Evolutionary conservation across 2,797 vertebrate genomes (phyloP), one percentile per base, ranked within the genome.

Genomic region (Sitta carolinensis): DNA sequence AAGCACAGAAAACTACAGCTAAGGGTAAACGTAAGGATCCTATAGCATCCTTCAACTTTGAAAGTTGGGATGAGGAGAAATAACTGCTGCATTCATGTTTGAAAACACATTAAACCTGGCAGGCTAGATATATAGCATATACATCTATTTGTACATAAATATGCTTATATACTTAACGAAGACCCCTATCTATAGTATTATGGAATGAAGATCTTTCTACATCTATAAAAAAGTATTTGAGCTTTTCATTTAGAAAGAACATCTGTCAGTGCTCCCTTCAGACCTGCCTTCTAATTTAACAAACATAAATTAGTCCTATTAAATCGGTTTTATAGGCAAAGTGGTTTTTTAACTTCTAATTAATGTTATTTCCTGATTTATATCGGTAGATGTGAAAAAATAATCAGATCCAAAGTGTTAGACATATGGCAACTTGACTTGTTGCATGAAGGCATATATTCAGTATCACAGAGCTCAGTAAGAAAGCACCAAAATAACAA

Each of bases 291-390:
- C 76, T 83, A 80, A 81, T 93, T 93, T 88, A 82, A 92, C 63
- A 82, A 87, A 76, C 5, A 20, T n/a, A 58, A 87, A 80, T 29
- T 1, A 62, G 45, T 68, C 34, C n/a, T 57, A 64, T 52, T 68
- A 81, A 64, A 73, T 20, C 43, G 48, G 42, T 83, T 74, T 84
- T 74, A 84, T 15, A 72, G 30, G 17, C 27, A 29, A 68, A 63
- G 34, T 8, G 16, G 16, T 25, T 54, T 67, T 58, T 61, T 66
- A 14, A 77, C 40, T 85, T 89, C 75, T 57, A 72, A 75, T 74
- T 92, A 62, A 92, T 91, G 64, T 93, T 81, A 89, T 83, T 83
- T 92, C 26, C 51, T 68, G 16, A 81, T 85, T 87, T 89, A 16
- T 50, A 75, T 70, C 16, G 86, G 73, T 36, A 72, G 62, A 87